These are phyloP conservation scores for Rhyzopertha dominica DNA, from an alignment of 1,140 invertebrate genomes.

Conservation along the genomic window DNA sequence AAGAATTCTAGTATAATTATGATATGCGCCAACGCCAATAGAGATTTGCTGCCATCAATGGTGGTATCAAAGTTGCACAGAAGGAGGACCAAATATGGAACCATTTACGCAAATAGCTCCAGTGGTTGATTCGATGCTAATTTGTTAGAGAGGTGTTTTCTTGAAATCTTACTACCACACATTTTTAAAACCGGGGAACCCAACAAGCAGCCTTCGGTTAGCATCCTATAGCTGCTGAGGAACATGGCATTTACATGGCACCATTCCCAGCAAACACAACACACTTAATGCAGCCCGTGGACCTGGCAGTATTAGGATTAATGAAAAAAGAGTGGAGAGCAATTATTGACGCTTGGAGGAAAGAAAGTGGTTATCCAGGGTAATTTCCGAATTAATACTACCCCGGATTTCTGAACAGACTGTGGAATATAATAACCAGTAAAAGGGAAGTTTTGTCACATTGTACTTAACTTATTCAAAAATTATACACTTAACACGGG, in stretches of 20 bases:
- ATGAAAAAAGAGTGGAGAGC: conserved; percentile 35
- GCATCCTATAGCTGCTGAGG: too few relatives aligned
- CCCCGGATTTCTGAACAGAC: conserved; percentile 6
- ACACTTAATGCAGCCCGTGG: conserved; percentile 41
- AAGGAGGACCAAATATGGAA: conserved; percentile 13
- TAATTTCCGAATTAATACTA: conserved; percentile 9
- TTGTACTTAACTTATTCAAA: too few relatives aligned
- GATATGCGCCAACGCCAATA: conserved; percentile 25
- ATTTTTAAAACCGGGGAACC: neutral
- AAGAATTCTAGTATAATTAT: conserved; percentile 20
- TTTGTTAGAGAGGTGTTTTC: conserved; percentile 33
- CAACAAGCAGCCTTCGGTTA: too few relatives aligned
- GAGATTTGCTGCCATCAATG: conserved; percentile 27
- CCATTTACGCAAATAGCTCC: conserved; percentile 19
- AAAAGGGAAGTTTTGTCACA: too few relatives aligned
- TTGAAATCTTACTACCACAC: conserved; percentile 1
- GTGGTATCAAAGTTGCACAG: conserved; percentile 30
- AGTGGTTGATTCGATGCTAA: conserved; percentile 35
- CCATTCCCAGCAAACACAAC: conserved; percentile 38
- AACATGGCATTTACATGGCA: conserved; percentile 9
- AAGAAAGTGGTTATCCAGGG: conserved; percentile 1
- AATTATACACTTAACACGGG: too few relatives aligned
- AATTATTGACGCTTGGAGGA: conserved; percentile 32
- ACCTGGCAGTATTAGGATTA: conserved; percentile 38
- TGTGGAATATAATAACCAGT: too few relatives aligned